phyloP scores from a whole-genome alignment of 2,113 vertebrate species.

The Gallinago media region DNA sequence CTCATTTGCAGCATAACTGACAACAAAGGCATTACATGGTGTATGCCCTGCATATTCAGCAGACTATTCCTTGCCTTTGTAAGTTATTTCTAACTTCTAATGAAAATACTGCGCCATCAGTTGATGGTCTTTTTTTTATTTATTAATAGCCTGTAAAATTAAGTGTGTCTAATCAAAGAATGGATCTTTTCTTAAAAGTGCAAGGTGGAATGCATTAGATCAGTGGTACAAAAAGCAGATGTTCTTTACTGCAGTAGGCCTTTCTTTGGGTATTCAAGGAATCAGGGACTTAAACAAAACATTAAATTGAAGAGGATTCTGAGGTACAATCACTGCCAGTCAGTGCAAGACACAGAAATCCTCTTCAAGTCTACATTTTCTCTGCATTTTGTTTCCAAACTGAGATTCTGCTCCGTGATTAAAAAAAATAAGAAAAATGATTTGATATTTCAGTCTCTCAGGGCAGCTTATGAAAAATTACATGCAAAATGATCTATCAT shows the following conservation, averaged over 20 bases:
- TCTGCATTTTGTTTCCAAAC: constrained; percentile 47
- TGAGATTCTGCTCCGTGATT: constrained; percentile 9
- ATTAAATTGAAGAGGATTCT: constrained; percentile 58
- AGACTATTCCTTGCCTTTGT: constrained; percentile 49
- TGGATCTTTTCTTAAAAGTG: constrained; percentile 55
- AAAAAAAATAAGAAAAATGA: neutral
- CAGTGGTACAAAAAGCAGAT: constrained; percentile 57
- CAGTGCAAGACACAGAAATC: constrained; percentile 26
- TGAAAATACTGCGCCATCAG: constrained; percentile 29
- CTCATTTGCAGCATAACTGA: constrained; percentile 73
- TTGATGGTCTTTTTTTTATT: constrained; percentile 55
- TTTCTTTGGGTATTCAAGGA: constrained; percentile 44
- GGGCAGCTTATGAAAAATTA: constrained; percentile 19
- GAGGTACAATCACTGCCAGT: constrained; percentile 25
- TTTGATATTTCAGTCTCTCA: constrained; percentile 20
- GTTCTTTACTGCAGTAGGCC: constrained; percentile 45
- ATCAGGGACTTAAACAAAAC: constrained; percentile 50
- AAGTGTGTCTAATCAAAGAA: constrained; percentile 63
- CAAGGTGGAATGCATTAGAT: constrained; percentile 51
- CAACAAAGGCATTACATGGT: constrained; percentile 71
- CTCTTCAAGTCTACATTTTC: neutral
- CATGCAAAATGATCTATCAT: constrained; percentile 38
- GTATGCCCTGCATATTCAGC: constrained; percentile 6
- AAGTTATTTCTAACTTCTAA: constrained; percentile 61
- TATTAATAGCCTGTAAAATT: constrained; percentile 69